Evolutionary conservation across 1,140 invertebrate species (phyloP), one percentile per base, ranked within the genome.

Genomic region (Hyphantria cunea): DNA sequence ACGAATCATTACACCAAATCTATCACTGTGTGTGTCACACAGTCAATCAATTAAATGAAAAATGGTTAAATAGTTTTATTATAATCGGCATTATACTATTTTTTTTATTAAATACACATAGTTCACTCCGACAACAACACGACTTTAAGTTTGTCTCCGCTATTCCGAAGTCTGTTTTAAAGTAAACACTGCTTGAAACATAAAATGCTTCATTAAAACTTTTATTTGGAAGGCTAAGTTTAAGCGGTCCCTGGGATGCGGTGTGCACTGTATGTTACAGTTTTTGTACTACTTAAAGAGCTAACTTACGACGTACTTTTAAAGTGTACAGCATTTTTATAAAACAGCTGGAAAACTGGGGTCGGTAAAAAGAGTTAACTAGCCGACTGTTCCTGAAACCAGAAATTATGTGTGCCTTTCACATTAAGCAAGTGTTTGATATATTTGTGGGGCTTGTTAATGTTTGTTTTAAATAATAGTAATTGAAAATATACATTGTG

Each of bases 131-230:
- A 3, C 17, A 25, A 25, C 1, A 25, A 25, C 17, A 25, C 17
- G 17, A 25, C 17, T 25, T 25, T 17, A 48, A 17, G 31, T 14
- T 33, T 34, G 7, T 34, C 3, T 37, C 34, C 17, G 5, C n/a
- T n/a, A 25, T 6, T 52, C 48, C 39, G 6, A 37, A 52, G 39
- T 17, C 14, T 52, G 13, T 52, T 5, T 52, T 7, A n/a, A 17
- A 42, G 39, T 54, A 39, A 52, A 53, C 12, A 11, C 11, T 31
- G 6, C 15, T 45, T 14, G 17, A 3, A 58, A 25, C 45, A 49
- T 55, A 49, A 58, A 58, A 49, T 39, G 55, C 44, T 58, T 58
- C 55, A 58, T 58, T 58, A 58, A 58, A 58, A 58, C 15, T 58
- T 58, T 47, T 49, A 39, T 48, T 48, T 13, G 14, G 33, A 14